Base-by-base conservation (phyloP, 37 sponge, comb jelly and placozoan species). In the Amphimedon queenslandica region DNA sequence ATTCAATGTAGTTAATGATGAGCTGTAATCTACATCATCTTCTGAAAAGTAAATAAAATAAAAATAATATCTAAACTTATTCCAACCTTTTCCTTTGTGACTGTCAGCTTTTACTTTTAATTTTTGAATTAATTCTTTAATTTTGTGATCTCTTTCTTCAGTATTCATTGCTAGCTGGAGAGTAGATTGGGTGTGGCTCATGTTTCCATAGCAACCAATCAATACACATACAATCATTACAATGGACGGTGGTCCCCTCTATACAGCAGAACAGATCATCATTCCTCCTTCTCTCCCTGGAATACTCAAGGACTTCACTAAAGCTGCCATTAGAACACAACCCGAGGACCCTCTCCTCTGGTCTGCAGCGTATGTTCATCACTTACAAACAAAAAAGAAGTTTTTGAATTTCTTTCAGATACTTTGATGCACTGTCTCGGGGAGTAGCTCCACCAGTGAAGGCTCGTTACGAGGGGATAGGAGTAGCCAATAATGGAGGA, bases 251-350 rank as follows among this genome's bases (percentile, higher is more conserved):
- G 93, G 89, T 27, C 99, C 93, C 1, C 76, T 95, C 39, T 98
- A 98, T 76, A 88, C 90, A 71, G 80, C 93, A 0, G 96, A 98
- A 75, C 99, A 98, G 82, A 98, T 98, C 30, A 84, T 87, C 67
- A 84, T 98, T 3, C 99, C 99, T 30, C 90, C 93, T 20, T 77
- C 89, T 24, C 88, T 98, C 2, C 99, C 99, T 8, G 81, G 87
- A 31, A 86, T 98, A 16, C 55, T 94, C 32, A 95, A 98, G 67
- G 84, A 98, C 60, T 98, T 90, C 83, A 98, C 99, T 0, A 98
- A 98, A 57, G 95, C 99, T 16, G 99, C 99, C 23, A 98, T 95
- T 42, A 69, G 96, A 24, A 95, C 99, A 30, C 99, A 98, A 64
- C 99, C 99, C 27, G 67, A 70, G 3, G 96, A 98, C 57, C 63